Percentiles rank a stretch among this genome's conserved stretches.
Conservation (phyloP, 2,888 invertebrate genomes). For the Euspilapteryx auroguttella region DNA sequence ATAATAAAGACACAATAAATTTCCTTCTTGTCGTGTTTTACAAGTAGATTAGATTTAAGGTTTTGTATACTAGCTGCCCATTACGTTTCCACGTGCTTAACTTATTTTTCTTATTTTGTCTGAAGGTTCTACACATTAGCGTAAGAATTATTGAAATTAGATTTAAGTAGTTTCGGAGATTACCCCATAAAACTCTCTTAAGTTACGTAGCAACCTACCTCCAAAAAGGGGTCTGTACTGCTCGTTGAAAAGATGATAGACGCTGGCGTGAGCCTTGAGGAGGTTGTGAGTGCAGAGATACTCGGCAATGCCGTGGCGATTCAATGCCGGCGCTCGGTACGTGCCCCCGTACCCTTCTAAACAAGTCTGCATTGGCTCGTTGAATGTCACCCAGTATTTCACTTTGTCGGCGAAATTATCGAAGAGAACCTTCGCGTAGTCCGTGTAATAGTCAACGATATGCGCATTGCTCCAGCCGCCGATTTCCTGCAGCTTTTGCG, state of each 20-base stretch:
- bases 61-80: too few species aligned
- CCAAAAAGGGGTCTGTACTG: slow-evolving; percentile 57
- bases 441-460: slow-evolving; percentile 65
- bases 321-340: slow-evolving; percentile 61
- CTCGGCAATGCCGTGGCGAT: slow-evolving; percentile 63
- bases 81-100: too few species aligned
- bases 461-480: slow-evolving; percentile 71
- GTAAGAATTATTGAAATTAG: too few species aligned
- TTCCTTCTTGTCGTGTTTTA: too few species aligned
- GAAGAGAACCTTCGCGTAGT: slow-evolving; percentile 65
- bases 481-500: slow-evolving; percentile 64
- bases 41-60: too few species aligned
- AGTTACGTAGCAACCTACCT: too few species aligned
- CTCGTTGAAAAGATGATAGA: slow-evolving; percentile 65
- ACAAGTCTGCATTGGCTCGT: slow-evolving; percentile 69
- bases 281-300: slow-evolving; percentile 74
- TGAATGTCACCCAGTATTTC: slow-evolving; percentile 76
- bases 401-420: slow-evolving; percentile 66
- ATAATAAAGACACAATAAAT: too few species aligned
- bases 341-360: slow-evolving; percentile 59
- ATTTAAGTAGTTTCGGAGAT: too few species aligned
- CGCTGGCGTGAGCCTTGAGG: slow-evolving; percentile 72
- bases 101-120: too few species aligned
- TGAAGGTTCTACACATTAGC: too few species aligned
- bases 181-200: too few species aligned